Conservation (phyloP, 2,797 vertebrate genomes). For the Microctenopoma lineatum region DNA sequence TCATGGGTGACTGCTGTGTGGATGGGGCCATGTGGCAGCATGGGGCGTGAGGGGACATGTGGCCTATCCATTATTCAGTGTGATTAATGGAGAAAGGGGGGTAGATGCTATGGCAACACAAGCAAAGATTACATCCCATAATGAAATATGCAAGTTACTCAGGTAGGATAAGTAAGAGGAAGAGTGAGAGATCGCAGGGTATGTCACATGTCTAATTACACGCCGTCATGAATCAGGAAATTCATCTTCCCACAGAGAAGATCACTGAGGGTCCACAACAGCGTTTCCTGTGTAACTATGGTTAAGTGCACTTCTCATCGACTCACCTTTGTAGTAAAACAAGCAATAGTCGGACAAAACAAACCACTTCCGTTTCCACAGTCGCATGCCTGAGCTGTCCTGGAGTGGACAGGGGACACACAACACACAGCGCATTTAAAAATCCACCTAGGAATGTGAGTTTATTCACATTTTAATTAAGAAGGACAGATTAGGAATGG, state of each 20-base stretch:
- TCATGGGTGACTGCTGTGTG: constrained; percentile 57
- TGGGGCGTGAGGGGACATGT: constrained; percentile 55
- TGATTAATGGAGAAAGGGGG: constrained; percentile 65
- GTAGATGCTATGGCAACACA: constrained; percentile 50
- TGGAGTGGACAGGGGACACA: constrained; percentile 74
- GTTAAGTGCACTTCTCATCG: constrained; percentile 30
- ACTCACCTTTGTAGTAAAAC: constrained; percentile 99
- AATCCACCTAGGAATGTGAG: constrained; percentile 28
- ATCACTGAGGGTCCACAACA: background rate
- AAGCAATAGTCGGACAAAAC: constrained; percentile 98
- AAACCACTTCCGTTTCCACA: constrained; percentile 99
- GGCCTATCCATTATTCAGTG: constrained; percentile 73
- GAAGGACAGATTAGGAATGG: constrained; percentile 28
- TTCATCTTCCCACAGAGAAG: constrained; percentile 12
- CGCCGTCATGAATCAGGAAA: constrained; percentile 37
- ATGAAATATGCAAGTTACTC: constrained; percentile 61
- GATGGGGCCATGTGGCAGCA: constrained; percentile 42
- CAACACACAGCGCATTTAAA: constrained; percentile 48
- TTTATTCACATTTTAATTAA: constrained; percentile 55
- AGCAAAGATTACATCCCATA: constrained; percentile 56
- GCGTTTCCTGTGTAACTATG: constrained; percentile 19
- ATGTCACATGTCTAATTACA: constrained; percentile 39
- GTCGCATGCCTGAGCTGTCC: constrained; percentile 98
- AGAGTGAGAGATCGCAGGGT: constrained; percentile 7
- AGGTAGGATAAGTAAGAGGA: constrained; percentile 36